Evolutionary conservation across 2,113 vertebrate genomes (phyloP).

Genomic region (Athene noctua): DNA sequence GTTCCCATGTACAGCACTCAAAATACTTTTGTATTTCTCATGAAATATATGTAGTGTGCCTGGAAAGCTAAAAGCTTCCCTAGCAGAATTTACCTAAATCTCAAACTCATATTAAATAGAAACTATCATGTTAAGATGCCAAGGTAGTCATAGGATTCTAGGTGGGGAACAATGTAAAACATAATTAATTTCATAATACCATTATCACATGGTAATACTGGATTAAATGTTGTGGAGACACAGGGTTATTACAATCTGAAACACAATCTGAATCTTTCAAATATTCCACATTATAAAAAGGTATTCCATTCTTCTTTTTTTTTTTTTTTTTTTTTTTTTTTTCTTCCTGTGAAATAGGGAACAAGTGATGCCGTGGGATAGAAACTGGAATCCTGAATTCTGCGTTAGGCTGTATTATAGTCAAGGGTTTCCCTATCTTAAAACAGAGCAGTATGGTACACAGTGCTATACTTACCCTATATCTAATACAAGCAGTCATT

Average conservation of each 20-base stretch:
- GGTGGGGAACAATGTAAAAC: background rate
- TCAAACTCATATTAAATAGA: background rate
- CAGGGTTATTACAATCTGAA: background rate
- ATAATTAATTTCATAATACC: background rate
- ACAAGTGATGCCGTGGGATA: background rate
- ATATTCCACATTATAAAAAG: background rate
- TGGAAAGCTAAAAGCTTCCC: background rate
- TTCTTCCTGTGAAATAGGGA: background rate
- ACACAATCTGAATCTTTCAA: background rate
- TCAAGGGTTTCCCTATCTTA: background rate
- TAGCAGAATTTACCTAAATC: background rate
- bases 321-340: background rate
- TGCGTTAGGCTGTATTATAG: background rate
- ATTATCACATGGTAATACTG: background rate
- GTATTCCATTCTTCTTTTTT: background rate
- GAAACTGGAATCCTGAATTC: background rate
- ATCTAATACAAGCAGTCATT: background rate
- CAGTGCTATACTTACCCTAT: background rate
- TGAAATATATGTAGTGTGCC: fast-evolving
- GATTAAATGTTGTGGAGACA: background rate
- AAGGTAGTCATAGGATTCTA: background rate
- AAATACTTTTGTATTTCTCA: background rate
- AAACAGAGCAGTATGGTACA: background rate
- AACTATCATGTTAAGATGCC: background rate
- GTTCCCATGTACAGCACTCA: background rate